phyloP scores from a whole-genome alignment of 2,797 vertebrate species.

The Phrynocephalus guinanensis region DNA sequence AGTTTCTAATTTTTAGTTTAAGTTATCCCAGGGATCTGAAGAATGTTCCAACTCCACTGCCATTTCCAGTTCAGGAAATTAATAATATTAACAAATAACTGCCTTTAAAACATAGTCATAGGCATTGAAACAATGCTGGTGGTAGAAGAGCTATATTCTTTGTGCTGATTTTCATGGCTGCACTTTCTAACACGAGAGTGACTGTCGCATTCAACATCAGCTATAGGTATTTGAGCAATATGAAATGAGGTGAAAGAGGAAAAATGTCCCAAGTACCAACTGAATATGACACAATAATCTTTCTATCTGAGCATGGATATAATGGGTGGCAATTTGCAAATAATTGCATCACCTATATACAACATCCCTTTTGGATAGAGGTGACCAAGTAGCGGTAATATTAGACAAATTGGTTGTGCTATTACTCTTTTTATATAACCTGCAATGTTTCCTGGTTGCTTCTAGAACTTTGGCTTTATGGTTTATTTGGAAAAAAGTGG shows the following conservation, averaged over 20 bases:
- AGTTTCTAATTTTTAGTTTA: neutral
- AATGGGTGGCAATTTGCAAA: neutral
- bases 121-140: constrained; percentile 8
- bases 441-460: no score
- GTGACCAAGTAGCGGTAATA: no score
- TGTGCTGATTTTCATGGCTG: constrained; percentile 30
- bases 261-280: neutral
- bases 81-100: constrained; percentile 46
- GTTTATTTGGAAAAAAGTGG: no score
- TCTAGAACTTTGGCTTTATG: no score
- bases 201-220: constrained; percentile 35
- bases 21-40: neutral
- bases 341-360: neutral
- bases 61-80: constrained; percentile 10
- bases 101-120: constrained; percentile 42
- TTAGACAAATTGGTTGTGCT: no score
- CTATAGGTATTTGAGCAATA: constrained; percentile 50
- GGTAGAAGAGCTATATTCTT: constrained; percentile 6
- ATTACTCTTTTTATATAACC: no score
- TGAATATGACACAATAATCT: neutral
- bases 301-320: neutral
- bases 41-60: constrained; percentile 14
- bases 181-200: constrained; percentile 39
- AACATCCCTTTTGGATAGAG: neutral
- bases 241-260: neutral